These are phyloP conservation scores for Nymphalis polychloros DNA, from an alignment of 2,888 invertebrate genomes.

Conservation along the genomic window DNA sequence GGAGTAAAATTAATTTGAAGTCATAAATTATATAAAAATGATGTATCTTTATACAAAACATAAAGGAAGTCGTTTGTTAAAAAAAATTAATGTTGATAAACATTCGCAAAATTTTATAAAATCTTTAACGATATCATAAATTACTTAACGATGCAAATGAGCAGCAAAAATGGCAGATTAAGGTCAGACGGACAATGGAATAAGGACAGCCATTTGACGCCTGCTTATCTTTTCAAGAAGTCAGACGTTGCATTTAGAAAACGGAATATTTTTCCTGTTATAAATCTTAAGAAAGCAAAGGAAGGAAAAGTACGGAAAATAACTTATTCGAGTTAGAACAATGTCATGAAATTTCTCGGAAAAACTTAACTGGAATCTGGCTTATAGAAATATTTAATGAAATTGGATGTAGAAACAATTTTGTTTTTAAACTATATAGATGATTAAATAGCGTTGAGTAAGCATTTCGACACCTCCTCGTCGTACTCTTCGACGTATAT, in stretches of 20 bases:
- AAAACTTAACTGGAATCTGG: too few relatives aligned
- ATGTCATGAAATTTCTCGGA: too few relatives aligned
- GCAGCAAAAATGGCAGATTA: slow-evolving; percentile 62
- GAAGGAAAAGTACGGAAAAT: not conserved
- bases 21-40: too few relatives aligned
- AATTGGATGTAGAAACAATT: too few relatives aligned
- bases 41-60: too few relatives aligned
- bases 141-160: slow-evolving; percentile 51
- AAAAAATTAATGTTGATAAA: slow-evolving; percentile 5
- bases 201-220: slow-evolving; percentile 51
- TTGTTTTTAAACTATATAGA: too few relatives aligned
- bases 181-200: slow-evolving; percentile 66
- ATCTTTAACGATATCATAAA: slow-evolving; percentile 41
- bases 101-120: not conserved
- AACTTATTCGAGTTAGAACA: too few relatives aligned
- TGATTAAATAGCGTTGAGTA: too few relatives aligned
- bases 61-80: not conserved
- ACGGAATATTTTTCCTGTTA: slow-evolving; percentile 34
- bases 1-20: too few relatives aligned
- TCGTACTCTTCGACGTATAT: too few relatives aligned
- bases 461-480: too few relatives aligned
- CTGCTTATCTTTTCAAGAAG: slow-evolving; percentile 62
- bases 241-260: slow-evolving; percentile 62
- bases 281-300: slow-evolving; percentile 15
- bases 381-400: too few relatives aligned